A percentile compares a stretch with the other conserved stretches of the same genome.
Evolutionary conservation across 2,113 vertebrate genomes (phyloP).

Genomic region (Zosterops japonicus): DNA sequence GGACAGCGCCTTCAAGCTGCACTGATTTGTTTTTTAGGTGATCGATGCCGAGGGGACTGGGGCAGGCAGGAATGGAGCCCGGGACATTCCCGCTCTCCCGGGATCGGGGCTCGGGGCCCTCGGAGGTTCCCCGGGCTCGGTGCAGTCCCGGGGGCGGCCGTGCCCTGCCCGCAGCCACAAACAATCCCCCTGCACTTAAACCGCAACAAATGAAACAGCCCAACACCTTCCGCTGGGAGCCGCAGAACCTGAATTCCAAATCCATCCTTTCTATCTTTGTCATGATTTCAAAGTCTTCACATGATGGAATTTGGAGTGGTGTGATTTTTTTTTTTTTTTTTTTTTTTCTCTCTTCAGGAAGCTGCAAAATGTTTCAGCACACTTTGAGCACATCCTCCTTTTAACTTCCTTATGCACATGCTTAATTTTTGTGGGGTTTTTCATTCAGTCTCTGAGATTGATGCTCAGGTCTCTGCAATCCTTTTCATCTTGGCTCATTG

Average conservation of each 20-base stretch:
- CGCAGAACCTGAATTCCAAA: neutral
- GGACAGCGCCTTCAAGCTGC: neutral
- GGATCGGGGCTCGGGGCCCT: neutral
- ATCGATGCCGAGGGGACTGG: neutral
- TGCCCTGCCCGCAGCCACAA: neutral
- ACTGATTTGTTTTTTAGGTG: neutral
- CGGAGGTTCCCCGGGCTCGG: no score
- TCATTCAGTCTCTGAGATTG: neutral
- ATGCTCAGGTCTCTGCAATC: neutral
- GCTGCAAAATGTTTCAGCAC: neutral
- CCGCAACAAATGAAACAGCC: neutral
- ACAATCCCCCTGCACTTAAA: neutral
- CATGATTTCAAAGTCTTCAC: neutral
- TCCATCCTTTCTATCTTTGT: neutral
- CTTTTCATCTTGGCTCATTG: neutral
- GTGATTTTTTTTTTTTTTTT: neutral
- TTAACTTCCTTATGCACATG: neutral
- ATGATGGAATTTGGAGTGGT: neutral
- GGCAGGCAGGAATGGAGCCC: neutral
- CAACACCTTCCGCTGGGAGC: neutral
- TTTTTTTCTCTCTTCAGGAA: neutral
- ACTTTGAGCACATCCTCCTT: neutral
- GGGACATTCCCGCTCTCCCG: neutral
- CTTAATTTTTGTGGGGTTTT: neutral
- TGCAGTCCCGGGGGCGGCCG: no score